Conservation (phyloP, 2,888 invertebrate genomes). For the Cerceris ruficornis region DNA sequence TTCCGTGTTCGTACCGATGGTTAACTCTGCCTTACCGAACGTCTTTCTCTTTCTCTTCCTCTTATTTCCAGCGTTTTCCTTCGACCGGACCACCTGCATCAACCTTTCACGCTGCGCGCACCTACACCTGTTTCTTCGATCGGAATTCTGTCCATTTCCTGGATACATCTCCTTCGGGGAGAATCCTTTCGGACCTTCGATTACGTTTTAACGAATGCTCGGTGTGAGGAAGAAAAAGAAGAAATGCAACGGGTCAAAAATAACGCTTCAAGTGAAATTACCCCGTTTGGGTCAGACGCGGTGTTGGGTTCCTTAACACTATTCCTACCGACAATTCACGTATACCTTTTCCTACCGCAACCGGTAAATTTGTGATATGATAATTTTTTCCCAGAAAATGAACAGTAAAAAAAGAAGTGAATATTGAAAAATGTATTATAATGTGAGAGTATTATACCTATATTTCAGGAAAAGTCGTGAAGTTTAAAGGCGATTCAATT, state of each 20-base stretch:
- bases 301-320: no score
- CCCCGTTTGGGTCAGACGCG: neutral
- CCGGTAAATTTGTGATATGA: no score
- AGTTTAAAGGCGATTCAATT: no score
- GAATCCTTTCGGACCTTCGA: conserved; percentile 18
- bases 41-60: neutral
- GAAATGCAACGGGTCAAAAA: neutral
- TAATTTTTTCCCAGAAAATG: no score
- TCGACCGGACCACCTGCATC: neutral
- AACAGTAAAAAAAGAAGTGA: no score
- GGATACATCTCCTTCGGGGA: conserved; percentile 30
- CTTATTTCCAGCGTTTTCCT: conserved; percentile 8
- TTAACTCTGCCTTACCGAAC: conserved; percentile 48
- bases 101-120: neutral
- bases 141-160: conserved; percentile 34
- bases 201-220: conserved; percentile 15
- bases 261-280: neutral
- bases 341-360: no score
- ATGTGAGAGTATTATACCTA: no score
- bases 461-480: no score
- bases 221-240: neutral
- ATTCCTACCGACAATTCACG: no score
- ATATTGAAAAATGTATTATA: no score
- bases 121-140: conserved; percentile 17
- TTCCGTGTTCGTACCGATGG: conserved; percentile 40